Conservation (phyloP, 1,140 invertebrate genomes). For the Drosophila pachea region DNA sequence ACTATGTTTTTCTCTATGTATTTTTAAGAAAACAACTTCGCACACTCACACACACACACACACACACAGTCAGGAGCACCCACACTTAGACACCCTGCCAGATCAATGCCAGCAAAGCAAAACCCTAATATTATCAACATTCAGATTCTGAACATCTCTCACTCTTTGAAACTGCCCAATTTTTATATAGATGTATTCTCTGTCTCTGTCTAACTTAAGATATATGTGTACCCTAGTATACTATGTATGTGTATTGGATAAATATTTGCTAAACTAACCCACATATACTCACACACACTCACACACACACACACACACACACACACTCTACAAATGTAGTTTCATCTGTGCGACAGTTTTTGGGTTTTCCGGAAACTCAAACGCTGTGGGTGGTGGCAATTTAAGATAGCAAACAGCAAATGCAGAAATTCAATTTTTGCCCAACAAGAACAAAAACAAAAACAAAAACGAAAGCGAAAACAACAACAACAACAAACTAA, state of each 20-base stretch:
- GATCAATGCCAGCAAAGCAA: constrained; percentile 39
- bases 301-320: constrained; percentile 33
- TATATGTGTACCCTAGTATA: constrained; percentile 61
- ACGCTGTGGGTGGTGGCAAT: constrained; percentile 50
- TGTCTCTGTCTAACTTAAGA: constrained; percentile 72
- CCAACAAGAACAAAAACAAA: constrained; percentile 30
- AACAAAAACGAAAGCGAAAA: background rate
- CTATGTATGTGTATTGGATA: constrained; percentile 63
- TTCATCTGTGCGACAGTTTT: constrained; percentile 43
- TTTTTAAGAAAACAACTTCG: constrained; percentile 36
- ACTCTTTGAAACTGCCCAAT: constrained; percentile 58
- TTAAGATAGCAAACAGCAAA: constrained; percentile 40
- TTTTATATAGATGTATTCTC: constrained; percentile 69
- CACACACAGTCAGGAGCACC: background rate
- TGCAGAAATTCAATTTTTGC: constrained; percentile 73
- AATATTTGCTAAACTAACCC: constrained; percentile 44
- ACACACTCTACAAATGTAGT: constrained; percentile 26
- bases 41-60: constrained; percentile 12
- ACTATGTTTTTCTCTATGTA: constrained; percentile 42
- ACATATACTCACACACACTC: constrained; percentile 36
- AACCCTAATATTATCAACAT: constrained; percentile 57
- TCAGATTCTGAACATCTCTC: constrained; percentile 62
- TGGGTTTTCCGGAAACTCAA: constrained; percentile 27
- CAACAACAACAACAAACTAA: constrained; percentile 23
- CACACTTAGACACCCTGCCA: constrained; percentile 6